Percentiles rank a stretch among this genome's conserved stretches.
phyloP scores from a whole-genome alignment of 2,797 vertebrate genomes.

The Sparus aurata region DNA sequence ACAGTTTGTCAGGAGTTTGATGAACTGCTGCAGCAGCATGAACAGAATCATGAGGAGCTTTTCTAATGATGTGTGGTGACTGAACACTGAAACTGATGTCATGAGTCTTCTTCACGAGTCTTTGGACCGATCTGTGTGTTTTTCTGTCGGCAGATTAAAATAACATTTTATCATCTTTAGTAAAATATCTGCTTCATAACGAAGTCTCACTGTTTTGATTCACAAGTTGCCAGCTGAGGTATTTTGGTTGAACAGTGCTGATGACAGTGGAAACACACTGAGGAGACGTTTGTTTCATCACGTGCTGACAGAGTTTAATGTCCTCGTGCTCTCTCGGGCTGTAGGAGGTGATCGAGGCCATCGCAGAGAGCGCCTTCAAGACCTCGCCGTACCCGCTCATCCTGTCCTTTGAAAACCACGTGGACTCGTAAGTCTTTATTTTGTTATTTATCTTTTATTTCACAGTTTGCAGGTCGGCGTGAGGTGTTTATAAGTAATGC shows the following conservation, averaged over 20 bases:
- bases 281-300: background rate
- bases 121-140: background rate
- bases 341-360: conserved; percentile 94
- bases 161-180: too few species aligned
- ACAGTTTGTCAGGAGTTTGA: too few species aligned
- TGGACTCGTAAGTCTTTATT: conserved; percentile 91
- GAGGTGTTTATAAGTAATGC: background rate
- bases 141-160: too few species aligned
- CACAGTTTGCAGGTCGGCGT: background rate
- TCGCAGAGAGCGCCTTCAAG: conserved; percentile 94
- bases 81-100: too few species aligned
- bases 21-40: too few species aligned
- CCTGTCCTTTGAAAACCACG: conserved; percentile 96
- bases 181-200: too few species aligned
- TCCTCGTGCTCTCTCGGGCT: conserved; percentile 10
- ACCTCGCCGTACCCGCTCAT: conserved; percentile 91
- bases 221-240: too few species aligned
- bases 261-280: background rate
- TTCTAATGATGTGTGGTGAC: too few species aligned
- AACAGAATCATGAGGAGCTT: too few species aligned
- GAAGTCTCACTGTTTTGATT: too few species aligned
- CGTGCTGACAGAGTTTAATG: background rate
- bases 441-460: background rate
- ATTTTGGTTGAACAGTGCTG: background rate
- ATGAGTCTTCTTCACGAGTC: background rate